Base-by-base conservation (phyloP, 2,797 vertebrate species). In the Pipistrellus kuhlii region DNA sequence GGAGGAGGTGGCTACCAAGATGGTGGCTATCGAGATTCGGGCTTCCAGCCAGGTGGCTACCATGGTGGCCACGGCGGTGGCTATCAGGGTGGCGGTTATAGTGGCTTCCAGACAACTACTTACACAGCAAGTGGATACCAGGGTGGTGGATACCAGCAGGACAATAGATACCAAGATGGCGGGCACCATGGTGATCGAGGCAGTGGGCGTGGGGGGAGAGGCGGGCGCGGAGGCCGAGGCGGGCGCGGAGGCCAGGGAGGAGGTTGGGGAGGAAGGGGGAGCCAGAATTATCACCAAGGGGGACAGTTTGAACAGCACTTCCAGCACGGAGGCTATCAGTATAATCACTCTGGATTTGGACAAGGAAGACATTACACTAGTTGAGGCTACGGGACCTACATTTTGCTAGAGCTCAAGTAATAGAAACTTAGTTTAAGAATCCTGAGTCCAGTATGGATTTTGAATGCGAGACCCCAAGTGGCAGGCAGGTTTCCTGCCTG, bases 281-380 rank as follows among this genome's bases (percentile, higher is more conserved):
- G 98, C n/a, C 99, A 99, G 97, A 99, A 97, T 98, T 99, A 99
- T 83, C 99, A 99, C 97, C 99, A 99, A 97, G 99, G 99, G 38
- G 99, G 99, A 94, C 99, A 99, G 62, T 99, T 99, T 98, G 99
- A 99, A 98, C 99, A 99, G 98, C 99, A 99, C 98, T 99, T 99
- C 98, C 99, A 99, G 96, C 99, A 99, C 18, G 99, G 99, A 27
- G 99, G 99, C 62, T 99, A 99, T 96, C 99, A 99, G 90, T 99
- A 99, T 98, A 99, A 98, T 98, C 99, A 99, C 0, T 98, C 99
- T 95, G 99, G 99, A 87, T 99, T 99, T 97, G 99, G 98, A 96
- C 99, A 99, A 97, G 99, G 99, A 98, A 98, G 99, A 98, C 98
- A 99, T 95, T 99, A 99, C 92, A 99, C 99, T 12, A 99, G 99